Evolutionary conservation across 1,140 invertebrate species (phyloP), one percentile per base, ranked within the genome.

Genomic region (Hylaeus anthracinus): DNA sequence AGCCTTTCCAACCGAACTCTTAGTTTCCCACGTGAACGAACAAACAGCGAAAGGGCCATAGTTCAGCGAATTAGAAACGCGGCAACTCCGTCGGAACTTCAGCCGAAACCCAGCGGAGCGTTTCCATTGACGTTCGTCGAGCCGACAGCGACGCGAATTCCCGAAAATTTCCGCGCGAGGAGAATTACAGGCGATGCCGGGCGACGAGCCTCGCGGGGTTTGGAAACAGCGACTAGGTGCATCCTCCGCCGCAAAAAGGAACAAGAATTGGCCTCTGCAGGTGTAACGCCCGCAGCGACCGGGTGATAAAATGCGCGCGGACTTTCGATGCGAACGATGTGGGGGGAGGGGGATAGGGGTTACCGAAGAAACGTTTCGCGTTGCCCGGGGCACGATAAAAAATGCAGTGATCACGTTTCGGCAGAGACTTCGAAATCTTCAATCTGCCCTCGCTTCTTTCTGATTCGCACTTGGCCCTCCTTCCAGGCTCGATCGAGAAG

Each of bases 221-320:
- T 66, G 65, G 79, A 41, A 53, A 66, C 39, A n/a, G 61, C 39
- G 61, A 14, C 53, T 56, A 61, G 61, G 64, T 53, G 26, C 55
- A 79, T 64, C 65, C 63, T 43, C 56, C 51, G 69, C 39, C 12
- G 67, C 56, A 72, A 83, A 79, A 84, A 79, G 63, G 60, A 65
- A 79, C 78, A 81, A 86, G 71, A 86, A 73, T 72, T 51, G 65
- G 60, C 15, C 61, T 88, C 81, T 90, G 90, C 89, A 90, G 90
- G 89, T 91, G 90, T 90, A 90, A 87, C 78, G 90, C 88, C 90
- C 74, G 83, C 88, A 88, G 90, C 89, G 81, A 85, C 69, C 77
- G 72, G 77, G 61, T 85, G 86, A 89, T 90, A 89, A 89, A 89
- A 88, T 86, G 84, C 86, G 86, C 88, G 88, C 87, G 84, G 84